These are phyloP conservation scores for Microtus californicus DNA, from an alignment of 2,797 vertebrate genomes.

Conservation along the genomic window DNA sequence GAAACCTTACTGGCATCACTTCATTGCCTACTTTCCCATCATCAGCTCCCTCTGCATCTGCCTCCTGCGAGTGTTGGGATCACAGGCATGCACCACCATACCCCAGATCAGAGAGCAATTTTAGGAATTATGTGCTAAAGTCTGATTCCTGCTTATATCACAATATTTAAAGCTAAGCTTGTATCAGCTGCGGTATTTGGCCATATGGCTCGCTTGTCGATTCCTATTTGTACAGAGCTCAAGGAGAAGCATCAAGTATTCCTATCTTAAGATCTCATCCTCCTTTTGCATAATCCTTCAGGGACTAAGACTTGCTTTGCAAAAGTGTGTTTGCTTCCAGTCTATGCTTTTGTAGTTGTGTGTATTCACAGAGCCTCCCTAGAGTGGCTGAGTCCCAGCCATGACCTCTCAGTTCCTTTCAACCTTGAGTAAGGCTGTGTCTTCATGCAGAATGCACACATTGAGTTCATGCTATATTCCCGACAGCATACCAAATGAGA, in stretches of 20 bases:
- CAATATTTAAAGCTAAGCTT: background rate
- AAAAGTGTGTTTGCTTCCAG: background rate
- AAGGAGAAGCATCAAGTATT: background rate
- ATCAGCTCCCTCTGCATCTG: too few species aligned
- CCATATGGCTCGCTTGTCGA: background rate
- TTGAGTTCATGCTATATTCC: background rate
- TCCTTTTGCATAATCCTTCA: conserved; percentile 28
- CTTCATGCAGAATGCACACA: background rate
- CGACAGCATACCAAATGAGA: too few species aligned
- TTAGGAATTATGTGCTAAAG: background rate
- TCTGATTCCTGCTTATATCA: background rate
- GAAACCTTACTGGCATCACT: background rate
- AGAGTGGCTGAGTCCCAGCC: background rate
- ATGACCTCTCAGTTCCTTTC: background rate
- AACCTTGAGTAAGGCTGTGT: background rate
- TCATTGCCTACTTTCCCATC: background rate
- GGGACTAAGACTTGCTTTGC: background rate
- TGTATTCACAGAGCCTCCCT: background rate
- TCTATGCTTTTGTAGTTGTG: background rate
- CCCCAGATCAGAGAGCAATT: background rate
- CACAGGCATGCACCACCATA: background rate
- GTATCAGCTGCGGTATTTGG: background rate
- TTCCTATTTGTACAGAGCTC: background rate
- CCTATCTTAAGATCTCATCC: background rate
- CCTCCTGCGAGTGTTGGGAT: background rate